Percentiles rank a stretch among this genome's conserved stretches.
These are phyloP conservation scores for Aethes cnicana DNA, from an alignment of 2,888 invertebrate genomes.

Conservation along the genomic window DNA sequence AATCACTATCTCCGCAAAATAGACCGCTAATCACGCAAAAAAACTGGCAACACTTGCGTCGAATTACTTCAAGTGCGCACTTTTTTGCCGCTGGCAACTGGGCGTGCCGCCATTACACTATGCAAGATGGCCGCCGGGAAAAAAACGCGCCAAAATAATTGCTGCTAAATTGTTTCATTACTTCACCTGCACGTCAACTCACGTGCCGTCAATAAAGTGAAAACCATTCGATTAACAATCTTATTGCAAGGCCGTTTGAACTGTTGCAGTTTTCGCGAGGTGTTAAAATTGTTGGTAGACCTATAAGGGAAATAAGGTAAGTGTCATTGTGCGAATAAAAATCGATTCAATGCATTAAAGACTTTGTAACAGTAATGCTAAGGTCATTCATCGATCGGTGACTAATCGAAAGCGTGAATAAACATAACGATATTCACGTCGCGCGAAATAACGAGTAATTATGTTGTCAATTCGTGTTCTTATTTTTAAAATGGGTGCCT, in stretches of 20 bases:
- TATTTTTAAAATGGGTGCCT: conserved; percentile 36
- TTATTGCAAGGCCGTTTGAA: conserved; percentile 19
- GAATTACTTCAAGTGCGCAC: conserved; percentile 26
- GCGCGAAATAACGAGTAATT: conserved; percentile 44
- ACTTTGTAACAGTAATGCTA: conserved; percentile 28
- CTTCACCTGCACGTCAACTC: conserved; percentile 51
- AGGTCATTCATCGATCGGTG: conserved; percentile 30
- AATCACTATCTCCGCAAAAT: conserved; percentile 21
- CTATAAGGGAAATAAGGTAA: conserved; percentile 32
- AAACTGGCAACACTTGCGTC: conserved; percentile 24
- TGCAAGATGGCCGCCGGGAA: conserved; percentile 65
- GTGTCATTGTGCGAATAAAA: conserved; percentile 45
- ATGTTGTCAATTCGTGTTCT: conserved; percentile 51
- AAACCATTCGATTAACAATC: conserved; percentile 15
- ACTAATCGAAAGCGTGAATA: conserved; percentile 29
- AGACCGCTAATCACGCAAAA: conserved; percentile 22
- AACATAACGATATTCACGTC: conserved; percentile 21
- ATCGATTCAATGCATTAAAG: conserved; percentile 30
- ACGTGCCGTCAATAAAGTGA: conserved; percentile 33
- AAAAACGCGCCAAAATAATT: conserved; percentile 62
- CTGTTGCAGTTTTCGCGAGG: conserved; percentile 6
- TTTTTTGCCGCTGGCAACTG: conserved; percentile 36
- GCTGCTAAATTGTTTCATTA: conserved; percentile 67
- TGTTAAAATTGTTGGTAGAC: conserved; percentile 18
- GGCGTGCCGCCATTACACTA: conserved; percentile 52